Evolutionary conservation across 2,888 invertebrate species (phyloP).

Genomic region (Pandemis cinnamomeana): DNA sequence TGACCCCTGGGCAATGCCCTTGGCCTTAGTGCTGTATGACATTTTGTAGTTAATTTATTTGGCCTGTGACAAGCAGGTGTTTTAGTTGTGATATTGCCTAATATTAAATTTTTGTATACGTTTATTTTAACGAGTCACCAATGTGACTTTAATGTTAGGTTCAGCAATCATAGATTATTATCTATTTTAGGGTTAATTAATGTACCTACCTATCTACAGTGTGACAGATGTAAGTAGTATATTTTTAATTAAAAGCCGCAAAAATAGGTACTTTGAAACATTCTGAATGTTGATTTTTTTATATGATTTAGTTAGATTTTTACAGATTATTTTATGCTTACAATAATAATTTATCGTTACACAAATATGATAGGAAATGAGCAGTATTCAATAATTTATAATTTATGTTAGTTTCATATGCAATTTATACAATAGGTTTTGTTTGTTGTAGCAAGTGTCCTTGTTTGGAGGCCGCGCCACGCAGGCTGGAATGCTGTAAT

Average conservation of each 20-base stretch:
- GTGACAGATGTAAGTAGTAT: constrained; percentile 61
- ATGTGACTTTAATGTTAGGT: constrained; percentile 78
- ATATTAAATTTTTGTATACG: constrained; percentile 82
- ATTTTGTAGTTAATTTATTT: constrained; percentile 66
- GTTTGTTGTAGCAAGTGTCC: constrained; percentile 50
- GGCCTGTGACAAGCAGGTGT: constrained; percentile 64
- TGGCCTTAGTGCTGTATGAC: constrained; percentile 28
- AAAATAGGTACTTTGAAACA: constrained; percentile 50
- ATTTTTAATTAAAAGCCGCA: constrained; percentile 56
- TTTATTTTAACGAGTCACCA: constrained; percentile 77
- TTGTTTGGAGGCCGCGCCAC: constrained; percentile 53
- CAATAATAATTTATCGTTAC: constrained; percentile 65
- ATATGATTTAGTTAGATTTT: constrained; percentile 53
- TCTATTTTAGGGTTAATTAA: constrained; percentile 59
- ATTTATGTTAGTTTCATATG: constrained; percentile 38
- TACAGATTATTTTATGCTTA: constrained; percentile 58
- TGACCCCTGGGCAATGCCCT: neutral
- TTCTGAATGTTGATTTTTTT: constrained; percentile 59
- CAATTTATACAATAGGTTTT: constrained; percentile 25
- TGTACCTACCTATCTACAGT: constrained; percentile 56
- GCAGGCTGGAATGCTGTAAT: constrained; percentile 70
- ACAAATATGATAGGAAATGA: constrained; percentile 70
- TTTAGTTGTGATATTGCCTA: constrained; percentile 84
- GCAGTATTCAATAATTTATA: constrained; percentile 69
- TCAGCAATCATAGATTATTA: constrained; percentile 66